Percentiles rank a stretch among this genome's conserved stretches.
phyloP scores from a whole-genome alignment of 2,888 invertebrate species.

The Mellilla xanthometata region DNA sequence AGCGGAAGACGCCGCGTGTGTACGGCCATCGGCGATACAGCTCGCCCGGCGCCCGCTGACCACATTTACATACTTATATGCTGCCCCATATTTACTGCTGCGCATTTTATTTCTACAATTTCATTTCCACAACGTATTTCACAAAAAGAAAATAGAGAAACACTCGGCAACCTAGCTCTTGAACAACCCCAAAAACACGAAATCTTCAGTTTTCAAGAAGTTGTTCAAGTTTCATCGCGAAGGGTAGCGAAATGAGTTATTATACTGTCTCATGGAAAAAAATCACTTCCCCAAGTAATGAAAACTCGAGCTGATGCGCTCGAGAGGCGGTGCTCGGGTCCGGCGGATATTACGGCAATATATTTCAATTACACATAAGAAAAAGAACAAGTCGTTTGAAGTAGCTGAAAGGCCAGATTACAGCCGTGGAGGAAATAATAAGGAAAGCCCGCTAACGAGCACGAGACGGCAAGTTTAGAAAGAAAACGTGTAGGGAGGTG shows the following conservation, averaged over 20 bases:
- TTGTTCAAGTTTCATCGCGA: slow-evolving; percentile 58
- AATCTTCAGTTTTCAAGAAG: slow-evolving; percentile 52
- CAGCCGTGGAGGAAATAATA: slow-evolving; percentile 75
- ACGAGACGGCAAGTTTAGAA: slow-evolving; percentile 64
- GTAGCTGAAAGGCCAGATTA: slow-evolving; percentile 80
- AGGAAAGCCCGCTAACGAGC: slow-evolving; percentile 74
- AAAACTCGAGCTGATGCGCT: slow-evolving; percentile 78
- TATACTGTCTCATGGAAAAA: slow-evolving; percentile 74
- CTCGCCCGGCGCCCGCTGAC: slow-evolving; percentile 25
- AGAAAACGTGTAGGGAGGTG: slow-evolving; percentile 62
- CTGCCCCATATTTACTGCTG: slow-evolving; percentile 19
- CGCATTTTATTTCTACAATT: slow-evolving; percentile 20
- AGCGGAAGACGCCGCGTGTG: slow-evolving; percentile 56
- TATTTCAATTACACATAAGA: slow-evolving; percentile 83
- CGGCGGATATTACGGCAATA: slow-evolving; percentile 81
- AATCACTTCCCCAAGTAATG: slow-evolving; percentile 77
- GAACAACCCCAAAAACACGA: slow-evolving; percentile 38
- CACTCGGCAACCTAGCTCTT: slow-evolving; percentile 19
- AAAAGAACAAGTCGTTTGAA: slow-evolving; percentile 82
- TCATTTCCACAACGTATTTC: slow-evolving; percentile 7
- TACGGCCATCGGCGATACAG: slow-evolving; percentile 53
- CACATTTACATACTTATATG: slow-evolving; percentile 34
- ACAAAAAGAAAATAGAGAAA: slow-evolving; percentile 11
- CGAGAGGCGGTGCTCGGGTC: slow-evolving; percentile 72
- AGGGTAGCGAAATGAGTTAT: slow-evolving; percentile 77